A percentile compares a stretch with the other conserved stretches of the same genome.
Evolutionary conservation across 2,797 vertebrate genomes (phyloP).

Genomic region (Lateolabrax maculatus): DNA sequence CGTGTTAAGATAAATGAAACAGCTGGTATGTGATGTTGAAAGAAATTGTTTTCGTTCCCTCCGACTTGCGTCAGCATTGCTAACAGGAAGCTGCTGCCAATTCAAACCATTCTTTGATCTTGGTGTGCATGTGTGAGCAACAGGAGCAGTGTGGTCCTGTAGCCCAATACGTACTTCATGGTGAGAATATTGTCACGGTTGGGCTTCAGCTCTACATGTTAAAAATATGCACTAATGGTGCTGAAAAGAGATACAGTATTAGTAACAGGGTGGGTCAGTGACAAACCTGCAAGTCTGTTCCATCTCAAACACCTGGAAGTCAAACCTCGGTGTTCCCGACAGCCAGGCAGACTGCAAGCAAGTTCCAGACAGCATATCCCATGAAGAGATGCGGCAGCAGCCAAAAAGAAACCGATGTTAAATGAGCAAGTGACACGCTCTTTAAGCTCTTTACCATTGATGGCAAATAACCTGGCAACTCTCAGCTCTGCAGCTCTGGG

Average conservation of each 20-base stretch:
- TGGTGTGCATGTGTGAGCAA: background rate
- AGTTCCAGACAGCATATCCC: too few relatives aligned
- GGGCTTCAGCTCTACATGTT: background rate
- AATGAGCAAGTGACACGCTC: too few relatives aligned
- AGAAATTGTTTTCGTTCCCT: background rate
- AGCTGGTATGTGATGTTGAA: background rate
- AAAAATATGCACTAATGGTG: slow-evolving; percentile 1
- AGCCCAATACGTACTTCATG: background rate
- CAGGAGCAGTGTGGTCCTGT: background rate
- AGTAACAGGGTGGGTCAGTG: background rate
- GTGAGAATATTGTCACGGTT: background rate
- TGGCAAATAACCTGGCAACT: slow-evolving; percentile 23
- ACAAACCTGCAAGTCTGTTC: background rate
- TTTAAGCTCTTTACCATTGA: slow-evolving; percentile 12
- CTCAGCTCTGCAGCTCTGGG: background rate
- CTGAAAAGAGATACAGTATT: background rate
- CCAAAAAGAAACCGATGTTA: too few relatives aligned
- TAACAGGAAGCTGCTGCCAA: slow-evolving; percentile 31
- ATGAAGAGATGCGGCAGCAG: too few relatives aligned
- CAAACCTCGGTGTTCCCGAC: too few relatives aligned
- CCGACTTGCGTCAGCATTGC: background rate
- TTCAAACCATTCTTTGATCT: slow-evolving; percentile 23
- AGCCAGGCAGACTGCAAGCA: background rate
- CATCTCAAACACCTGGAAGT: too few relatives aligned
- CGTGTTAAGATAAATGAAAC: background rate